Base-by-base conservation (phyloP, 2,888 invertebrate genomes). In the Belgica antarctica region DNA sequence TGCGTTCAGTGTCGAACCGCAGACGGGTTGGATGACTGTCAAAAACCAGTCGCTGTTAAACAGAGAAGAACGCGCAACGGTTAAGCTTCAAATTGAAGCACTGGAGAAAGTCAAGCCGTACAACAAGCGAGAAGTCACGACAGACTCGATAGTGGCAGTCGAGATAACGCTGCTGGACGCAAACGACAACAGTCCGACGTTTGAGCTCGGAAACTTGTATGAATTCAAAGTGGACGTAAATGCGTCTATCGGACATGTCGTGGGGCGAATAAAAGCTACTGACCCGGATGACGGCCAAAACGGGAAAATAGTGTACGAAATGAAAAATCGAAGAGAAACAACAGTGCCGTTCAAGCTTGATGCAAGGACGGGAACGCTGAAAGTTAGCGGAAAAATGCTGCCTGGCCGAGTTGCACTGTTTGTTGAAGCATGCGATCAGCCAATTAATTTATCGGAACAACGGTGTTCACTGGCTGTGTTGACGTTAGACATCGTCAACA, bases 131-230 rank as follows among this genome's bases (percentile, higher is more conserved):
- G 77, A 77, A 25, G 22, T 19, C 12, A 36, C 70, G 10, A 69
- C 73, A 31, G 78, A 77, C 0, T 77, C 79, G 15, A 83, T 82
- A 24, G 92, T 92, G 0, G 85, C 85, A 46, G 89, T 94, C 0
- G 91, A 92, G 80, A 89, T 95, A 0, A 89, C 89, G 0, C 78
- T 95, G 25, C 81, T 91, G 0, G 95, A 96, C 77, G 91, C 94
- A 15, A 96, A 96, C 76, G 95, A 96, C 77, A 94, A 95, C 75
- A 91, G 90, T 74, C 95, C 96, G 0, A 86, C 87, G 25, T 95
- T 94, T 76, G 84, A 90, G 24, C 90, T 92, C 2, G 89, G 87
- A 70, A 93, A 93, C 78, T 81, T 93, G 3, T 94, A 93, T 75
- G 89, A 91, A 75, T 90, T 94, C 75, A 81, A 83, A 62, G 84